These are phyloP conservation scores for Drosophila busckii DNA, from an alignment of 1,140 invertebrate species.

Conservation along the genomic window DNA sequence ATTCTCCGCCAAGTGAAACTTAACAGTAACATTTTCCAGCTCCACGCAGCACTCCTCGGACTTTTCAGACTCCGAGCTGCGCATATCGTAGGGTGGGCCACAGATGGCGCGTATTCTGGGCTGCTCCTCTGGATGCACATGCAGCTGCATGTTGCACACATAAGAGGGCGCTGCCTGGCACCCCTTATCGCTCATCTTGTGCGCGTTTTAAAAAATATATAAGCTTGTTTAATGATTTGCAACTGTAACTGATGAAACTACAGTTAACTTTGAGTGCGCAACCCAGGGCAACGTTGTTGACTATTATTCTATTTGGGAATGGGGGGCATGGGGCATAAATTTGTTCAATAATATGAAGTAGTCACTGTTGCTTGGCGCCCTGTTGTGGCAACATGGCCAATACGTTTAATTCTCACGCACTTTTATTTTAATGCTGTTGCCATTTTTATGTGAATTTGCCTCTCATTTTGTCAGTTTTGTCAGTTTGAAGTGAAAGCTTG, in stretches of 20 bases:
- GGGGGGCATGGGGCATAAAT: slow-evolving; percentile 25
- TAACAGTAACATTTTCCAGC: slow-evolving; percentile 70
- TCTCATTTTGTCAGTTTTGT: slow-evolving; percentile 21
- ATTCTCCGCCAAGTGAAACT: slow-evolving; percentile 54
- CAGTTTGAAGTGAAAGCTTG: slow-evolving; percentile 58
- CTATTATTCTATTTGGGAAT: not conserved
- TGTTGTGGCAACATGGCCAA: slow-evolving; percentile 55
- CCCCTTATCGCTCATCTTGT: slow-evolving; percentile 40
- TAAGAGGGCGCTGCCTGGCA: slow-evolving; percentile 7
- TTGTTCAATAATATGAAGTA: slow-evolving; percentile 73
- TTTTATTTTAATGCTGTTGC: slow-evolving; percentile 18
- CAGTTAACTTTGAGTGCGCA: no score
- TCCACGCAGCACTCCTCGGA: slow-evolving; percentile 31
- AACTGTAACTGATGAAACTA: slow-evolving; percentile 12
- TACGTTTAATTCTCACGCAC: slow-evolving; percentile 48
- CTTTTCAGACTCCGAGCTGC: slow-evolving; percentile 41
- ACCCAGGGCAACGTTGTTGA: no score
- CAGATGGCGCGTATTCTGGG: slow-evolving; percentile 27
- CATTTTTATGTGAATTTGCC: slow-evolving; percentile 1
- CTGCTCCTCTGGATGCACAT: slow-evolving; percentile 31
- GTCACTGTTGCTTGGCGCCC: slow-evolving; percentile 51
- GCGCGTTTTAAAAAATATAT: slow-evolving; percentile 14
- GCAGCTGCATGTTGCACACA: slow-evolving; percentile 51
- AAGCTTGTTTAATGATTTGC: slow-evolving; percentile 3
- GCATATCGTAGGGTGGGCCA: not conserved